Evolutionary conservation across 2,888 invertebrate species (phyloP).

Genomic region (Neocrepidodera transversa): DNA sequence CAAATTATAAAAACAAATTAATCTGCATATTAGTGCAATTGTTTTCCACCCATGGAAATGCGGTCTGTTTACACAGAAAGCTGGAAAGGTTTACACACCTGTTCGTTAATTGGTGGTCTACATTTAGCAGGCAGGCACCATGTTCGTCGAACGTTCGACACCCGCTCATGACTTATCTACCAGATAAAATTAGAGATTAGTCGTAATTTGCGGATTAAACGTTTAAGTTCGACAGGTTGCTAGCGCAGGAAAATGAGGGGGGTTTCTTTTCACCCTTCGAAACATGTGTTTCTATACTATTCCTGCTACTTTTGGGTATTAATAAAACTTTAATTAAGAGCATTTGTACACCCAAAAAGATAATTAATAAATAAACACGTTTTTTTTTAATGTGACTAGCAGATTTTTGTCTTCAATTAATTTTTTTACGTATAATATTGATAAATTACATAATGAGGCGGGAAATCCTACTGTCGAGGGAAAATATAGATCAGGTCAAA

Average conservation of each 20-base stretch:
- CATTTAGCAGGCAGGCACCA: slow-evolving; percentile 31
- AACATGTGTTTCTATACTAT: neutral
- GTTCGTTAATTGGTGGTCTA: slow-evolving; percentile 39
- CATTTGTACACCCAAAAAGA: too few relatives aligned
- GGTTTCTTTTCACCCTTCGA: neutral
- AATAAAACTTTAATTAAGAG: too few relatives aligned
- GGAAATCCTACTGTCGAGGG: too few relatives aligned
- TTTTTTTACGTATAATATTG: too few relatives aligned
- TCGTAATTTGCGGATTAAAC: slow-evolving; percentile 6
- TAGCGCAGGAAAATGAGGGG: neutral
- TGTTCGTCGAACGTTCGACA: slow-evolving; percentile 26
- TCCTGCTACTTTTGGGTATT: too few relatives aligned
- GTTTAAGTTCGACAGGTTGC: neutral
- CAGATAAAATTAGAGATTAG: slow-evolving; percentile 16
- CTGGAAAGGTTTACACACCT: slow-evolving; percentile 37
- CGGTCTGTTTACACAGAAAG: slow-evolving; percentile 33
- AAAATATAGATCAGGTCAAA: too few relatives aligned
- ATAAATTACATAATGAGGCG: too few relatives aligned
- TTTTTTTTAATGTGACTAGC: too few relatives aligned
- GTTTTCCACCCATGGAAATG: slow-evolving; percentile 13
- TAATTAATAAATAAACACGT: too few relatives aligned
- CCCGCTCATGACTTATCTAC: slow-evolving; percentile 11
- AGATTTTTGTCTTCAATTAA: too few relatives aligned
- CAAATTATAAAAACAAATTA: too few relatives aligned
- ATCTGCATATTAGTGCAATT: neutral